phyloP scores from a whole-genome alignment of 2,797 vertebrate genomes.

The Myotis vivesi region DNA sequence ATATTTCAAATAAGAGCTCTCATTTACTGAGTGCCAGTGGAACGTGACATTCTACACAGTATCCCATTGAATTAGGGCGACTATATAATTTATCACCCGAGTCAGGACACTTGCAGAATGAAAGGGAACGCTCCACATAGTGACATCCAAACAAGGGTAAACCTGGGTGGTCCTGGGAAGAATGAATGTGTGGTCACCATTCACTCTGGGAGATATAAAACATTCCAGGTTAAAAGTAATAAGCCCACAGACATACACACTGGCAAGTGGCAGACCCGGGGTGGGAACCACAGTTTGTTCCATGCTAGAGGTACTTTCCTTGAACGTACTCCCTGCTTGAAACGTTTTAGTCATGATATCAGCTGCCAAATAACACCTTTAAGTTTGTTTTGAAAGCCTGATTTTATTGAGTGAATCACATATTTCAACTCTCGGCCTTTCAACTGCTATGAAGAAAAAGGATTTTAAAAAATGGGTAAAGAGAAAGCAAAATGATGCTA shows the following conservation, averaged over 20 bases:
- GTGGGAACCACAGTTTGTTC: neutral
- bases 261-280: neutral
- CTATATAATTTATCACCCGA: neutral
- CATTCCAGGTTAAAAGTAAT: neutral
- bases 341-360: neutral
- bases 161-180: neutral
- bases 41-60: neutral
- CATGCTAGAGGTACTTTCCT: neutral
- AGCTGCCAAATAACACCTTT: neutral
- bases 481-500: neutral
- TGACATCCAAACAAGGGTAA: neutral
- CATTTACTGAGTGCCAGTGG: neutral
- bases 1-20: slow-evolving; percentile 1
- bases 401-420: slow-evolving; percentile 11
- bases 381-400: slow-evolving; percentile 35
- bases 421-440: slow-evolving; percentile 10
- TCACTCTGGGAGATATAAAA: slow-evolving; percentile 4
- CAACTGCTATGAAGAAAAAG: slow-evolving; percentile 18
- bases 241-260: neutral
- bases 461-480: neutral
- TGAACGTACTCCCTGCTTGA: neutral
- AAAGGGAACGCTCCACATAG: neutral
- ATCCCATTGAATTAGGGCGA: slow-evolving; percentile 13
- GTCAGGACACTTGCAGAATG: neutral
- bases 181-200: neutral